Evolutionary conservation across 1,140 invertebrate species (phyloP).

Genomic region (Drosophila nigromelanica): DNA sequence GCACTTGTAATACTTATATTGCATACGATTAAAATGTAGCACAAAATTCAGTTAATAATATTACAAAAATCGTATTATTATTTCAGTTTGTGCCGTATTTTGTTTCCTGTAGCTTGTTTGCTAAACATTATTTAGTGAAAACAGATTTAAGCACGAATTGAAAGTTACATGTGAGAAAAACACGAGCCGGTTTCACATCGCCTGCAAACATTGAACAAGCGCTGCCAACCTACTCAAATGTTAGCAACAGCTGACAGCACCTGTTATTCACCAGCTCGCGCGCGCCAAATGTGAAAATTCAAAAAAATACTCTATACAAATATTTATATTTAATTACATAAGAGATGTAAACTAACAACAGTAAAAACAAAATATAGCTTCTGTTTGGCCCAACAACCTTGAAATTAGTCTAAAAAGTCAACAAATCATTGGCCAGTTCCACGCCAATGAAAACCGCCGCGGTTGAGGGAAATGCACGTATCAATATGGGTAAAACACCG

Average conservation of each 20-base stretch:
- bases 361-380: slow-evolving; percentile 24
- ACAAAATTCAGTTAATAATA: neutral
- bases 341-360: slow-evolving; percentile 5
- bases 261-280: neutral
- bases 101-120: neutral
- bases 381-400: slow-evolving; percentile 27
- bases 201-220: neutral
- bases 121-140: neutral
- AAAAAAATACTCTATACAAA: slow-evolving; percentile 20
- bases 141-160: neutral
- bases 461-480: slow-evolving; percentile 97
- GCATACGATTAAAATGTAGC: neutral
- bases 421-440: slow-evolving; percentile 74
- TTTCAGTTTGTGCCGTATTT: neutral
- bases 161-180: neutral
- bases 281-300: slow-evolving; percentile 1
- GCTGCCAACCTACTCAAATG: slow-evolving; percentile 6
- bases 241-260: neutral
- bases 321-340: slow-evolving; percentile 33
- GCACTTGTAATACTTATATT: neutral
- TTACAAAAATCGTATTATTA: neutral
- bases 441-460: slow-evolving; percentile 93
- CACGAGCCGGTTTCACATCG: slow-evolving; percentile 14
- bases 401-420: slow-evolving; percentile 37
- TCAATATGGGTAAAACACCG: slow-evolving; percentile 93